phyloP scores from a whole-genome alignment of 2,113 vertebrate species.

The Ceuthmochares aereus region DNA sequence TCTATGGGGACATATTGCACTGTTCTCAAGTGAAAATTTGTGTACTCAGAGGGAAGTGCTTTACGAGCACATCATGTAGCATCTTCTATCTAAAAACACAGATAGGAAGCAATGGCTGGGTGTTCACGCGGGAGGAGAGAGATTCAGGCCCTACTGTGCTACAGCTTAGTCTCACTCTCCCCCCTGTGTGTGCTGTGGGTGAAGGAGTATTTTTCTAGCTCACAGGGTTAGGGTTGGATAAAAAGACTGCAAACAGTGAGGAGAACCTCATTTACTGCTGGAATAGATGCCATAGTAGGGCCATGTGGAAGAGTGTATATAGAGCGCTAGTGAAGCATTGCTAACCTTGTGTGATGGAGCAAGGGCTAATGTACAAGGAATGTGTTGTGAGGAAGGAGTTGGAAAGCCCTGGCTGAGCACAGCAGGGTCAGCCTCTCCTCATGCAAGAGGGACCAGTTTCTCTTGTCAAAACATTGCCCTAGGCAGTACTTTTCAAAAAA shows the following conservation, averaged over 20 bases:
- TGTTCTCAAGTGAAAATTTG: neutral
- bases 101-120: neutral
- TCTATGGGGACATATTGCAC: neutral
- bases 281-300: neutral
- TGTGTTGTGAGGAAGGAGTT: neutral
- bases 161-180: neutral
- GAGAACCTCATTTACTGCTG: neutral
- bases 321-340: rapidly evolving
- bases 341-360: neutral
- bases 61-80: neutral
- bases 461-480: neutral
- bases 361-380: neutral
- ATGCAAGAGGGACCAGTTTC: neutral
- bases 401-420: neutral
- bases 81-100: neutral
- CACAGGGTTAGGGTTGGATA: neutral
- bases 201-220: neutral
- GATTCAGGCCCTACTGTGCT: neutral
- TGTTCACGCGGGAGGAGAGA: rapidly evolving
- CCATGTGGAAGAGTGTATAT: neutral
- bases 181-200: neutral
- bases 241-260: neutral
- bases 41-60: neutral
- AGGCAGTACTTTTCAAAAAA: neutral
- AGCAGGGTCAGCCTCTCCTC: neutral